A percentile compares a stretch with the other conserved stretches of the same genome.
Conservation (phyloP, 2,113 vertebrate species). For the Indicator indicator region DNA sequence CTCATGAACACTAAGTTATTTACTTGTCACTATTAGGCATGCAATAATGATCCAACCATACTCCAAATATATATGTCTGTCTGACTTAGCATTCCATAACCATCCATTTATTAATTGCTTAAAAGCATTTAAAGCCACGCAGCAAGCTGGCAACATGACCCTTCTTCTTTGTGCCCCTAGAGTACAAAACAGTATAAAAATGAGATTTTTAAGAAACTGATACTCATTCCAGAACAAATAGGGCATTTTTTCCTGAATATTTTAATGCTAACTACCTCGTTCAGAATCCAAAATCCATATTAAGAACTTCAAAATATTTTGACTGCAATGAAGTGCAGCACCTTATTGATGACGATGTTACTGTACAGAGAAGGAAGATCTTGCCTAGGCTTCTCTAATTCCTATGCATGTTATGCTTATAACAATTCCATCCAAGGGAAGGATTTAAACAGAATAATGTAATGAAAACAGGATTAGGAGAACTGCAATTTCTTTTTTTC, state of each 20-base stretch:
- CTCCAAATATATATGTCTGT: neutral
- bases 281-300: neutral
- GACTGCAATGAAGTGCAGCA: neutral
- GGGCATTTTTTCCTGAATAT: neutral
- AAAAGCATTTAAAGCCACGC: conserved; percentile 44
- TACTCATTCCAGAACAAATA: neutral
- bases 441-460: neutral
- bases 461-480: conserved; percentile 15
- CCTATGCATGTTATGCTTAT: neutral
- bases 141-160: neutral
- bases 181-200: conserved; percentile 27
- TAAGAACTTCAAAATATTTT: conserved; percentile 31
- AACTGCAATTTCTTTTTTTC: neutral
- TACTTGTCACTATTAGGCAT: conserved; percentile 20
- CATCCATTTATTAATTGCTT: conserved; percentile 50
- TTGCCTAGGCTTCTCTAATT: neutral
- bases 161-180: neutral
- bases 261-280: neutral
- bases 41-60: neutral
- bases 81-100: conserved; percentile 41
- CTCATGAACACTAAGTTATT: conserved; percentile 5
- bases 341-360: neutral
- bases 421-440: neutral
- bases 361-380: neutral
- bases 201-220: conserved; percentile 3